Evolutionary conservation across 2,888 invertebrate genomes (phyloP).

Genomic region (Alsophila aescularia): DNA sequence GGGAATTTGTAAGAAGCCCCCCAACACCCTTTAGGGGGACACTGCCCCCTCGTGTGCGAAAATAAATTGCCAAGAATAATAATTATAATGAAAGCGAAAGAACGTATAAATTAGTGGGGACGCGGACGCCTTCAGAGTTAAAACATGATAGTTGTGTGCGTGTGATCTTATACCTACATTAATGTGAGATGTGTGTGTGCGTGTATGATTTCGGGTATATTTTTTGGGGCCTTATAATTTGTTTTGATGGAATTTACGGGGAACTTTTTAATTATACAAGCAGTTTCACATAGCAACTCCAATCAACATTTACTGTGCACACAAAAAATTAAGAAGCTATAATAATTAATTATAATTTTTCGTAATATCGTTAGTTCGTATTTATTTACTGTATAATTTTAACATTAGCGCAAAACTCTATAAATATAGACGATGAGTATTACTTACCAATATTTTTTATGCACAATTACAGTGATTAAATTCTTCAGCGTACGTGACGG

Average conservation of each 20-base stretch:
- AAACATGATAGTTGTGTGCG: slow-evolving; percentile 56
- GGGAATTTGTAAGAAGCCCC: slow-evolving; percentile 83
- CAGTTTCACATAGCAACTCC: too few species aligned
- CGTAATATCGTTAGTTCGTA: too few species aligned
- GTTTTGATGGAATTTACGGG: neutral
- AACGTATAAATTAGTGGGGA: slow-evolving; percentile 85
- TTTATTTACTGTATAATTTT: too few species aligned
- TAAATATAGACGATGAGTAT: neutral
- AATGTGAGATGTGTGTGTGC: slow-evolving; percentile 33
- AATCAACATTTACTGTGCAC: too few species aligned
- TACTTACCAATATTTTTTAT: slow-evolving; percentile 4
- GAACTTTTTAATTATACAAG: neutral
- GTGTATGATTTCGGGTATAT: slow-evolving; percentile 16
- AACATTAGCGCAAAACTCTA: too few species aligned
- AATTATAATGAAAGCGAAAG: slow-evolving; percentile 85
- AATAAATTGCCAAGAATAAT: slow-evolving; percentile 85
- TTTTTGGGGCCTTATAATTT: neutral
- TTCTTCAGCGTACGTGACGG: slow-evolving; percentile 60
- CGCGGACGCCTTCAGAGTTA: slow-evolving; percentile 66
- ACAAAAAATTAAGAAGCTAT: too few species aligned
- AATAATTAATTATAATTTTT: too few species aligned
- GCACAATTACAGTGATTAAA: slow-evolving; percentile 37
- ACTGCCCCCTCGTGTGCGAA: slow-evolving; percentile 83
- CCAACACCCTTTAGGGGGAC: slow-evolving; percentile 58
- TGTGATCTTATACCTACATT: slow-evolving; percentile 44